Evolutionary conservation across 2,113 vertebrate genomes (phyloP).

Genomic region (Catharus fuscescens): DNA sequence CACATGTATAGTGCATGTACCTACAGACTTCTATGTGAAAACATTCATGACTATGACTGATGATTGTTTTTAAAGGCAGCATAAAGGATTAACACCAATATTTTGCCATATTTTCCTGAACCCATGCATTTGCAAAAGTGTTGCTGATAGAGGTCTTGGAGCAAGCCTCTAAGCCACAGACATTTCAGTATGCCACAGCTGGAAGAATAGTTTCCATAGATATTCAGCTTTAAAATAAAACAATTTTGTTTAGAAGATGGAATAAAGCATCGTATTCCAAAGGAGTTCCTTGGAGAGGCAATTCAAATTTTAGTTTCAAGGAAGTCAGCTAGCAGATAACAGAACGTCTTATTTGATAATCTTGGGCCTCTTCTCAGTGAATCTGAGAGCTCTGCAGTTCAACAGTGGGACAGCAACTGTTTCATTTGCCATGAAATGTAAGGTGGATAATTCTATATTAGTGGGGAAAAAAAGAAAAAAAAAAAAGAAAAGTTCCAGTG

Average conservation of each 20-base stretch:
- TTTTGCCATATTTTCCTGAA: neutral
- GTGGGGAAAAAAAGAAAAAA: too few species aligned
- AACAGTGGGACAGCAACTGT: neutral
- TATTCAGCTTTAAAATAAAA: neutral
- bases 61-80: neutral
- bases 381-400: neutral
- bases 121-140: neutral
- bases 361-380: neutral
- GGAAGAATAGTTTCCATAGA: neutral
- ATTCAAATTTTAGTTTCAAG: neutral
- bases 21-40: neutral
- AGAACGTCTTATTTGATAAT: neutral
- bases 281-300: neutral
- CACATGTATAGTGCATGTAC: accelerated
- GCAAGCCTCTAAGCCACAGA: neutral
- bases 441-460: neutral
- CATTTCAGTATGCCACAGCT: neutral
- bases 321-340: neutral
- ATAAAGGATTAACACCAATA: neutral
- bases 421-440: neutral
- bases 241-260: neutral
- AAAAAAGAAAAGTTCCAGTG: neutral
- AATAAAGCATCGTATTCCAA: neutral
- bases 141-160: neutral
- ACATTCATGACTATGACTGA: neutral